Percentiles rank a stretch among this genome's conserved stretches.
Conservation (phyloP, 2,888 invertebrate species). For the Glaucopsyche alexis region DNA sequence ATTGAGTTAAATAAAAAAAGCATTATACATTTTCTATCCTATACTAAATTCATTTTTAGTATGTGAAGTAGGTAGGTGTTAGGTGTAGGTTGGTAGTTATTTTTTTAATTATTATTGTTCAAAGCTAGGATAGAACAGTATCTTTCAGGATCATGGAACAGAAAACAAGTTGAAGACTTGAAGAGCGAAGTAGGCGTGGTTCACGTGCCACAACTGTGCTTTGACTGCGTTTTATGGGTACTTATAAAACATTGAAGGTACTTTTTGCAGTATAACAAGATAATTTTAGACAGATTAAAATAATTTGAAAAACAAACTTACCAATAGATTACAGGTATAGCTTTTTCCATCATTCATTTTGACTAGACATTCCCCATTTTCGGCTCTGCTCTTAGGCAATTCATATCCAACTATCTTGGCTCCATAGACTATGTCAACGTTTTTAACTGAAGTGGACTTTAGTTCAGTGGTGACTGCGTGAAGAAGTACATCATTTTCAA, state of each 20-base stretch:
- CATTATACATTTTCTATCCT: background rate
- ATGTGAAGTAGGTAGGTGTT: too few species aligned
- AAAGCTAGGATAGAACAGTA: too few species aligned
- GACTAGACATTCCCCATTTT: slow-evolving; percentile 61
- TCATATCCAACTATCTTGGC: slow-evolving; percentile 84
- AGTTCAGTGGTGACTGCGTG: slow-evolving; percentile 85
- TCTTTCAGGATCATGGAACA: too few species aligned
- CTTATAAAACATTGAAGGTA: too few species aligned
- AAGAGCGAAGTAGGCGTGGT: too few species aligned
- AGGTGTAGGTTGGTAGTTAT: too few species aligned
- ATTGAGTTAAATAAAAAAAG: background rate
- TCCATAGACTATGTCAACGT: slow-evolving; percentile 84
- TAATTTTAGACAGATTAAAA: too few species aligned
- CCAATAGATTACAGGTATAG: slow-evolving; percentile 84
- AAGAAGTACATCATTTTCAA: slow-evolving; percentile 95
- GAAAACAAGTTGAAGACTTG: too few species aligned
- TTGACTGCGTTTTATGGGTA: too few species aligned
- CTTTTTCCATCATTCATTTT: slow-evolving; percentile 82
- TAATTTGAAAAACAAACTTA: slow-evolving; percentile 63
- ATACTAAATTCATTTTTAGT: background rate
- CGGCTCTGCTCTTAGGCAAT: slow-evolving; percentile 67
- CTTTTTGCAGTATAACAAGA: too few species aligned
- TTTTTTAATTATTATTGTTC: too few species aligned
- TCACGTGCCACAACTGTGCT: too few species aligned
- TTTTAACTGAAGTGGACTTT: slow-evolving; percentile 59